phyloP scores from a whole-genome alignment of 2,113 vertebrate species.

The Nematolebias whitei region DNA sequence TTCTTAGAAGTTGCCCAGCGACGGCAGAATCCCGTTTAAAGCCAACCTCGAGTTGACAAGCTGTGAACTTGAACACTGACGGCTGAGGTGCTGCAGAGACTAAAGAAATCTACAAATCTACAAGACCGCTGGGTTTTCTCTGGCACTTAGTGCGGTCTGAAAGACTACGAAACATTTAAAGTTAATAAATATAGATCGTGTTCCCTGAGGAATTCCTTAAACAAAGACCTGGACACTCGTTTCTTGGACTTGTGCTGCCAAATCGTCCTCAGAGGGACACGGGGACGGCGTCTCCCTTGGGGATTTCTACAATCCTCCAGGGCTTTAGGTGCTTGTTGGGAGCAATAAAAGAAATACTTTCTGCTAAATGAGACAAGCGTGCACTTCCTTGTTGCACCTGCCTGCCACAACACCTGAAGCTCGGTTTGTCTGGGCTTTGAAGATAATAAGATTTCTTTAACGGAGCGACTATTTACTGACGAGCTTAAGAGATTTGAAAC shows the following conservation, averaged over 20 bases:
- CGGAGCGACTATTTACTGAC: conserved; percentile 43
- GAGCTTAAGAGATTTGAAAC: conserved; percentile 43
- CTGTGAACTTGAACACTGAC: conserved; percentile 11
- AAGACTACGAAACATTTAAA: neutral
- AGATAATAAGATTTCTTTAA: conserved; percentile 35
- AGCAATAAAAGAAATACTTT: conserved; percentile 3
- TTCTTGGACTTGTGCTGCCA: conserved; percentile 25
- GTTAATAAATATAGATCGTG: conserved; percentile 37
- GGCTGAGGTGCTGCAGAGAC: conserved; percentile 5
- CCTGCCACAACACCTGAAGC: too few species aligned
- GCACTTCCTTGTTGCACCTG: conserved; percentile 3
- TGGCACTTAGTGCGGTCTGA: conserved; percentile 35
- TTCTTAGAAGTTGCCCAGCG: neutral
- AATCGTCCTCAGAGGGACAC: conserved; percentile 23
- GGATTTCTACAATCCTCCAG: conserved; percentile 16
- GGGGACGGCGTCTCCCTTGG: conserved; percentile 11
- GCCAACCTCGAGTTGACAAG: neutral
- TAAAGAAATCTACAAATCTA: neutral
- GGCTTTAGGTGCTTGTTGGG: conserved; percentile 9
- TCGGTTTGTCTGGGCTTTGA: conserved; percentile 36
- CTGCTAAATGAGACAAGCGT: conserved; percentile 23
- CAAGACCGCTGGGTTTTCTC: conserved; percentile 23
- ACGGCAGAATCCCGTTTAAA: neutral
- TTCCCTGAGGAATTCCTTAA: conserved; percentile 12
- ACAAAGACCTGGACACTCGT: conserved; percentile 22